phyloP scores from a whole-genome alignment of 2,113 vertebrate species.

The Corythornis vintsioides region DNA sequence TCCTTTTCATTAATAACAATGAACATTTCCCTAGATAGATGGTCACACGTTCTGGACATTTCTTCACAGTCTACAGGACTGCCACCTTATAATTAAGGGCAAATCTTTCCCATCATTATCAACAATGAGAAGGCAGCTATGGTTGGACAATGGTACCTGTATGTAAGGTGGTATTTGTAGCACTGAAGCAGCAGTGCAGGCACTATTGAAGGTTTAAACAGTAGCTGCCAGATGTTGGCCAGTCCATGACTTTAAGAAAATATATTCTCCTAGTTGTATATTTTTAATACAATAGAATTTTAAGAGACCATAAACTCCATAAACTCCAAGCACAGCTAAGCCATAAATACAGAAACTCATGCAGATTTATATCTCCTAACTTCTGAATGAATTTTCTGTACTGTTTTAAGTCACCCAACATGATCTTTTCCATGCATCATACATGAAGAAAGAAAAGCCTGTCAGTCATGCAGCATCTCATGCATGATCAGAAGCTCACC shows the following conservation, averaged over 20 bases:
- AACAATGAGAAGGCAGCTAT: not conserved
- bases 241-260: not conserved
- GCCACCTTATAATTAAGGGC: not conserved
- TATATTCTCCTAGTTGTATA: not conserved
- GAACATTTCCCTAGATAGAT: not conserved
- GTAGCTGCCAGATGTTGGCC: not conserved
- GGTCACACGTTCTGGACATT: not conserved
- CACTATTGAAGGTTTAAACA: not conserved
- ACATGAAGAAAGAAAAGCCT: slow-evolving; percentile 3
- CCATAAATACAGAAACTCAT: not conserved
- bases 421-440: slow-evolving; percentile 27
- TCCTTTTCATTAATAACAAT: not conserved
- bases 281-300: not conserved
- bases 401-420: not conserved
- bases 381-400: not conserved
- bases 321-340: not conserved
- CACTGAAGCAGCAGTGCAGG: not conserved
- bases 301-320: not conserved
- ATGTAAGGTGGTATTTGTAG: not conserved
- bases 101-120: not conserved
- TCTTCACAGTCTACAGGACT: not conserved
- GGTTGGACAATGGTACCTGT: not conserved
- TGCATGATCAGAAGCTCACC: not conserved
- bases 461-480: not conserved
- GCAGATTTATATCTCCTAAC: not conserved